Conservation (phyloP, 1,140 invertebrate species). For the Drosophila rhopaloa region DNA sequence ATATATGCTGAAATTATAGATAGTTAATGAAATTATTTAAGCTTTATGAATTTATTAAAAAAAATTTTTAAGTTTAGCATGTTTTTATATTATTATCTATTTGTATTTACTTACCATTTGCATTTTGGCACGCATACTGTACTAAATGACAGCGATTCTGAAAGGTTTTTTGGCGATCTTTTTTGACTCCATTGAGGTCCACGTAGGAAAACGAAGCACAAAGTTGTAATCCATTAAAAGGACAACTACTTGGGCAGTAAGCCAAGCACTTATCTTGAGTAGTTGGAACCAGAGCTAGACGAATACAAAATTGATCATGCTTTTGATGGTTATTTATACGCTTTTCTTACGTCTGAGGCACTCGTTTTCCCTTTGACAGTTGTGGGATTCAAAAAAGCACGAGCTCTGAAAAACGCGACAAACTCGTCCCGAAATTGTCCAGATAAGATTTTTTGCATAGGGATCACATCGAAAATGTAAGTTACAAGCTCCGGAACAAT, state of each 20-base stretch:
- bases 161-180: conserved; percentile 8
- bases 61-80: too few relatives aligned
- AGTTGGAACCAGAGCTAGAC: not conserved
- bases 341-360: not conserved
- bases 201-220: conserved; percentile 11
- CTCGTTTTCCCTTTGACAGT: conserved; percentile 18
- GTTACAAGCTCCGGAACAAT: conserved; percentile 9
- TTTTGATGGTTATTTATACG: not conserved
- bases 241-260: conserved; percentile 6
- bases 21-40: not conserved
- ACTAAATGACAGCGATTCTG: not conserved
- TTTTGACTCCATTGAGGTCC: conserved; percentile 2
- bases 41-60: too few relatives aligned
- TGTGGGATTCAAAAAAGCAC: conserved; percentile 6
- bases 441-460: conserved; percentile 1
- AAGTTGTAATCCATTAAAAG: not conserved
- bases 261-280: not conserved
- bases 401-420: conserved; percentile 21
- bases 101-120: not conserved
- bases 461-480: conserved; percentile 18
- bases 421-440: conserved; percentile 2
- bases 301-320: not conserved
- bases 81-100: too few relatives aligned
- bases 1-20: conserved; percentile 26
- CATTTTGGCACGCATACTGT: conserved; percentile 6